Conservation (phyloP, 1,140 invertebrate genomes). For the Hyles vespertilio region DNA sequence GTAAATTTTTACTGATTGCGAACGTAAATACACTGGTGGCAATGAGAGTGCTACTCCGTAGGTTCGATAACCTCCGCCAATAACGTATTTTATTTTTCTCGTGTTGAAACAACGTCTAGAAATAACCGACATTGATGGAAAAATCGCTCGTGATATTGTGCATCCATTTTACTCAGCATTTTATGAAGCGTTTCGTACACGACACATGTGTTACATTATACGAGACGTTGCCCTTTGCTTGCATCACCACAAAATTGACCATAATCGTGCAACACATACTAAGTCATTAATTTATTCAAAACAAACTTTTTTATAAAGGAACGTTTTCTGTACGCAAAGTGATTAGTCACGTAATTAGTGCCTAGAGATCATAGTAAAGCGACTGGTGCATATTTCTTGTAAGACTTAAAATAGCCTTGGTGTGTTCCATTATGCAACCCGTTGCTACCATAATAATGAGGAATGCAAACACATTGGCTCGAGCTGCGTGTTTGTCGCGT, state of each 20-base stretch:
- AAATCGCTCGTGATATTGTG: too few species aligned
- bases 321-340: too few species aligned
- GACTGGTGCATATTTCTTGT: constrained; percentile 2
- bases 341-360: too few species aligned
- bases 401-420: constrained; percentile 12
- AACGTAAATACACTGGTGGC: constrained; percentile 49
- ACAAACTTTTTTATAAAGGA: too few species aligned
- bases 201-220: too few species aligned
- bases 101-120: background rate
- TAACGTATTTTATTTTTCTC: constrained; percentile 5
- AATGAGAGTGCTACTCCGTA: constrained; percentile 27
- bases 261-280: background rate
- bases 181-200: too few species aligned
- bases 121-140: too few species aligned
- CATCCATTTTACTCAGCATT: too few species aligned
- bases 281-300: too few species aligned
- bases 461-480: constrained; percentile 36
- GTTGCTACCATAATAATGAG: constrained; percentile 28
- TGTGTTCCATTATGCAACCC: constrained; percentile 21
- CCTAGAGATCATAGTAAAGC: constrained; percentile 1
- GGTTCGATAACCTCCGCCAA: constrained; percentile 43
- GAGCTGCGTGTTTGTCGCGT: constrained; percentile 42
- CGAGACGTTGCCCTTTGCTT: constrained; percentile 30
- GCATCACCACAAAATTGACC: background rate
- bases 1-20: constrained; percentile 61